Percentiles rank a stretch among this genome's conserved stretches.
Conservation (phyloP, 2,888 invertebrate genomes). For the Lagria hirta region DNA sequence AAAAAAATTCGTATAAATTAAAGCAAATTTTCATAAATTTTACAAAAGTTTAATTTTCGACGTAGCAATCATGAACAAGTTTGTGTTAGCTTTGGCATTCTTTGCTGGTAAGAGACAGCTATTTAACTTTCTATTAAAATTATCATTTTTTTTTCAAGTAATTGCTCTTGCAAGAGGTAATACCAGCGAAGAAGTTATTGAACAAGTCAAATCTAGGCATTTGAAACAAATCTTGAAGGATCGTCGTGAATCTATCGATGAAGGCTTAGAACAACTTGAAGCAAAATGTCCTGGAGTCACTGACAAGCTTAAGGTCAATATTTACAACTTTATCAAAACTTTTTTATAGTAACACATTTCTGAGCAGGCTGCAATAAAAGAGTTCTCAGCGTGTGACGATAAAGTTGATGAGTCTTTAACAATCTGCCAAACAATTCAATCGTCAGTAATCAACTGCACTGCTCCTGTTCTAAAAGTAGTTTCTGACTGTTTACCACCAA, state of each 20-base stretch:
- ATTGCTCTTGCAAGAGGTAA: too few relatives aligned
- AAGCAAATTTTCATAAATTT: too few relatives aligned
- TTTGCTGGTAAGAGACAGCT: too few relatives aligned
- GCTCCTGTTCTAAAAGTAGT: slow-evolving; percentile 10
- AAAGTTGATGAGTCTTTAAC: slow-evolving; percentile 16
- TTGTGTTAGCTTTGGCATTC: too few relatives aligned
- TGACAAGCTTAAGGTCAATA: slow-evolving; percentile 9
- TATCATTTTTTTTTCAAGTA: too few relatives aligned
- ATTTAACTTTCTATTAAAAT: too few relatives aligned
- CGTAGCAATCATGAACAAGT: too few relatives aligned
- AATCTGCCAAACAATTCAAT: slow-evolving; percentile 8
- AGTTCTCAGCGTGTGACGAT: slow-evolving; percentile 10
- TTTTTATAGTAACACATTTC: neutral
- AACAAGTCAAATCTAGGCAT: slow-evolving; percentile 10
- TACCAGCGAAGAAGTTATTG: slow-evolving; percentile 11
- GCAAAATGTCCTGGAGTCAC: slow-evolving; percentile 13
- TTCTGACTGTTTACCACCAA: slow-evolving; percentile 9
- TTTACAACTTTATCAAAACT: neutral
- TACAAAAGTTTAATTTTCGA: too few relatives aligned
- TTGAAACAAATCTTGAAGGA: slow-evolving; percentile 1
- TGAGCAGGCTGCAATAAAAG: slow-evolving; percentile 3
- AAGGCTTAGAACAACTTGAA: slow-evolving; percentile 6
- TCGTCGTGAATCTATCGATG: slow-evolving; percentile 4
- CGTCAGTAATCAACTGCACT: slow-evolving; percentile 10
- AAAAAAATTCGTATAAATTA: too few relatives aligned